phyloP scores from a whole-genome alignment of 2,888 invertebrate genomes.

The Alitta virens region DNA sequence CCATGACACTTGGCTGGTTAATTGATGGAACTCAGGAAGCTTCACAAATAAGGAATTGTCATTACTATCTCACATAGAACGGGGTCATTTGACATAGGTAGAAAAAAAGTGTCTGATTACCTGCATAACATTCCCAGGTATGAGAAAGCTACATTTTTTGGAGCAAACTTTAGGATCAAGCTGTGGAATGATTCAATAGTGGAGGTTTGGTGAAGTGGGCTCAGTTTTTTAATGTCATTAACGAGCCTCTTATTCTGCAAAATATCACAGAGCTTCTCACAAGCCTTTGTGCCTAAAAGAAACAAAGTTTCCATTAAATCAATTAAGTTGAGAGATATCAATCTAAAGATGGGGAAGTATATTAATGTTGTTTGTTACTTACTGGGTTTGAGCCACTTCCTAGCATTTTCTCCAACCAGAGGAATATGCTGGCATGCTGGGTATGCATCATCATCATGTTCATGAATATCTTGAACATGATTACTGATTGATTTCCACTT shows the following conservation, averaged over 20 bases:
- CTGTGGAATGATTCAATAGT: background rate
- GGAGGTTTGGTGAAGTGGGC: background rate
- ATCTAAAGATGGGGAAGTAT: no score
- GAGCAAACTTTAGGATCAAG: background rate
- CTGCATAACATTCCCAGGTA: background rate
- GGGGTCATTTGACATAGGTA: background rate
- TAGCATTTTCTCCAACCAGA: background rate
- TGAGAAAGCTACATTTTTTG: background rate
- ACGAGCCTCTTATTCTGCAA: background rate
- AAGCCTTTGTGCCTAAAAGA: background rate
- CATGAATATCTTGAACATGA: background rate
- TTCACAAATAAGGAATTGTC: no score
- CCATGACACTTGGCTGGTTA: no score
- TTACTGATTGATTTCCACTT: background rate
- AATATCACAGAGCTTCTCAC: background rate
- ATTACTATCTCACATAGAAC: no score
- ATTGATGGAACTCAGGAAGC: no score
- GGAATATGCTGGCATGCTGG: background rate
- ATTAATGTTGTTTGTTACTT: background rate
- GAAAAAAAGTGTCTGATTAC: background rate
- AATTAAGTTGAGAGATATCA: no score
- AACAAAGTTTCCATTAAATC: no score
- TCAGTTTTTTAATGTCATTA: background rate
- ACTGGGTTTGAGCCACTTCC: background rate
- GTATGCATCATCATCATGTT: background rate